Conservation (phyloP, 2,888 invertebrate genomes). For the Nymphalis c-album region DNA sequence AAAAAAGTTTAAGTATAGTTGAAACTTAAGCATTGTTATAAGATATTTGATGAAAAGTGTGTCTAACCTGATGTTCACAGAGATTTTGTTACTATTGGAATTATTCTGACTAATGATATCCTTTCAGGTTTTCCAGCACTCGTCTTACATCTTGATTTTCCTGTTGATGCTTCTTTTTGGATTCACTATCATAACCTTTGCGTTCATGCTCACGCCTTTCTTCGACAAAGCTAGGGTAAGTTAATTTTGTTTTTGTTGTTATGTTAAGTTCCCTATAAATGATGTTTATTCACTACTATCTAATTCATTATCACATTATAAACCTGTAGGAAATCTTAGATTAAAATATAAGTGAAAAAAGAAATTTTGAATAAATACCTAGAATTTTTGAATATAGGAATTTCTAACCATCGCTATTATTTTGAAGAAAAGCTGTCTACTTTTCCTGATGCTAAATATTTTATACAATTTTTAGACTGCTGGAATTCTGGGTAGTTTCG, state of each 20-base stretch:
- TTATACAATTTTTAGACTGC: conserved; percentile 82
- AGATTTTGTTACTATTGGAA: background rate
- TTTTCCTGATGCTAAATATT: background rate
- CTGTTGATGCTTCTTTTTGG: conserved; percentile 89
- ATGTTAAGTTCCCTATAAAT: background rate
- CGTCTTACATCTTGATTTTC: conserved; percentile 89
- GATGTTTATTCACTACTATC: no score
- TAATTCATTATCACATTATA: no score
- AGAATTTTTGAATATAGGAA: no score
- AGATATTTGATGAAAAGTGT: no score
- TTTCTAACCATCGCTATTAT: no score
- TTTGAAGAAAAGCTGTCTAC: background rate
- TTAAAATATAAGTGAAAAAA: no score
- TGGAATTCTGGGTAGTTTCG: conserved; percentile 89
- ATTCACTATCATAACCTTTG: conserved; percentile 89
- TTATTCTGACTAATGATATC: background rate
- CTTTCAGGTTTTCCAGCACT: conserved; percentile 87
- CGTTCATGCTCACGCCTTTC: conserved; percentile 92
- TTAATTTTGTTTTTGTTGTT: conserved; percentile 29
- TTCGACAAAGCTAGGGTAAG: conserved; percentile 91
- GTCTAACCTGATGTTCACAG: no score
- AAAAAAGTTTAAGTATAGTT: no score
- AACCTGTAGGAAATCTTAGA: no score
- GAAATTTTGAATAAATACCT: no score
- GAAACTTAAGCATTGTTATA: no score